Evolutionary conservation across 2,113 vertebrate genomes (phyloP).

Genomic region (Ptilonorhynchus violaceus): DNA sequence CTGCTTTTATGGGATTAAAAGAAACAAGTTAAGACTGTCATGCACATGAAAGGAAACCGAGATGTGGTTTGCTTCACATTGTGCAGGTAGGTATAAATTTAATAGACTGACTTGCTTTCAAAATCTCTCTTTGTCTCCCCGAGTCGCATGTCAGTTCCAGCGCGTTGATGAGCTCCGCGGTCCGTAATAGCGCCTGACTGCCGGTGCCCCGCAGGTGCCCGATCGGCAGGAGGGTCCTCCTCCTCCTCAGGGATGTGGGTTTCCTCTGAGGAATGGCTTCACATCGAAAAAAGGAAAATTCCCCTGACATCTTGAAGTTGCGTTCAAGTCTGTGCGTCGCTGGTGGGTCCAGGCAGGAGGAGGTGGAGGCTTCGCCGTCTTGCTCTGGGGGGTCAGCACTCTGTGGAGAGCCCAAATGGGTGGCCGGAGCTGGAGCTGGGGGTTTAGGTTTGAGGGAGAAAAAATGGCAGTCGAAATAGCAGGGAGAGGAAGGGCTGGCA

Average conservation of each 20-base stretch:
- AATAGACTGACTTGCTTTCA: constrained; percentile 63
- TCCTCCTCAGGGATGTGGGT: not conserved
- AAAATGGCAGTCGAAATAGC: not conserved
- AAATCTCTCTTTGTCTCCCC: constrained; percentile 26
- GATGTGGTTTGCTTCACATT: constrained; percentile 60
- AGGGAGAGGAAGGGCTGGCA: not conserved
- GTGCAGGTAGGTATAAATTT: constrained; percentile 65
- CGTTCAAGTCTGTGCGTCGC: fast-evolving
- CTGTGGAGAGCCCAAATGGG: not conserved
- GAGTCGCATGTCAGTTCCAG: constrained; percentile 34
- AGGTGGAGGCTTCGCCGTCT: fast-evolving
- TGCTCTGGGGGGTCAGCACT: fast-evolving
- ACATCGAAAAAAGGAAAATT: not conserved
- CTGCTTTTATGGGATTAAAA: constrained; percentile 63
- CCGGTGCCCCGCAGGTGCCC: not conserved
- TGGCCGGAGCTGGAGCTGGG: not conserved
- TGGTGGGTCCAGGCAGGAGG: not conserved
- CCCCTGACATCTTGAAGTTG: not conserved
- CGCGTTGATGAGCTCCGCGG: not conserved
- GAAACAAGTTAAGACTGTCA: constrained; percentile 62
- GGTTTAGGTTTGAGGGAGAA: not conserved
- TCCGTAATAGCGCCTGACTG: constrained; percentile 14
- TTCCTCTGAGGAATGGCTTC: not conserved
- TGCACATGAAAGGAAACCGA: constrained; percentile 56
- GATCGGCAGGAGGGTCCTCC: not conserved